Conservation (phyloP, 1,140 invertebrate genomes). For the Leguminivora glycinivorella region DNA sequence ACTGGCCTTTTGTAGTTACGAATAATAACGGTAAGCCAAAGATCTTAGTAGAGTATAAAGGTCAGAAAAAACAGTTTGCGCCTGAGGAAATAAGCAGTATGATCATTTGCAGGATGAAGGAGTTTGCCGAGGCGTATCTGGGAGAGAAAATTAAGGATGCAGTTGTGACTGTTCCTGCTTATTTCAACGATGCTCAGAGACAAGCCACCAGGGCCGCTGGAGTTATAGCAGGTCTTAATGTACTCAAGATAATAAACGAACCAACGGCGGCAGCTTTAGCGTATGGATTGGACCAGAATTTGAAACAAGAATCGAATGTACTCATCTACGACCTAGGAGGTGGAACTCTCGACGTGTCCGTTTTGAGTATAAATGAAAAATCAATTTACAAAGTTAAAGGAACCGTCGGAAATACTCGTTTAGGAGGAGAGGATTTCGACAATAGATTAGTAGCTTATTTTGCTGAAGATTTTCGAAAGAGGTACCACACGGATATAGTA, state of each 20-base stretch:
- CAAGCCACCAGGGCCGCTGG: slow-evolving; percentile 85
- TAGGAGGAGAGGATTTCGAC: slow-evolving; percentile 89
- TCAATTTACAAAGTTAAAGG: slow-evolving; percentile 84
- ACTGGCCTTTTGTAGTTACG: slow-evolving; percentile 84
- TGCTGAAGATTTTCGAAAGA: slow-evolving; percentile 73
- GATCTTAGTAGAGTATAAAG: slow-evolving; percentile 79
- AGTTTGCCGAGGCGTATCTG: slow-evolving; percentile 82
- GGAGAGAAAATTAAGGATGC: slow-evolving; percentile 78
- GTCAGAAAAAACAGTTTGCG: slow-evolving; percentile 79
- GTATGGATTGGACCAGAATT: slow-evolving; percentile 84
- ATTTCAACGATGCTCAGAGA: slow-evolving; percentile 86
- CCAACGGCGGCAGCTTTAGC: slow-evolving; percentile 87
- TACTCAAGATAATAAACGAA: slow-evolving; percentile 86
- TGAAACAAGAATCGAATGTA: slow-evolving; percentile 81
- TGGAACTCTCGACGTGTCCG: slow-evolving; percentile 88
- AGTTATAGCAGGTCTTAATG: slow-evolving; percentile 82
- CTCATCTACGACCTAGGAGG: slow-evolving; percentile 83
- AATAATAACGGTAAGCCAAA: slow-evolving; percentile 82
- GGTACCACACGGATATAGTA: slow-evolving; percentile 75
- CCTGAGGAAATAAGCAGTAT: slow-evolving; percentile 85
- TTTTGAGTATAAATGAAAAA: slow-evolving; percentile 87
- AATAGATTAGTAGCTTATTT: slow-evolving; percentile 85
- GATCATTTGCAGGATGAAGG: slow-evolving; percentile 81
- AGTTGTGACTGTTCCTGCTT: slow-evolving; percentile 85
- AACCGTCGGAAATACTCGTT: slow-evolving; percentile 82